These are phyloP conservation scores for Porites cylindrica DNA, from an alignment of 92 coral and sea anemone genomes.

Conservation along the genomic window DNA sequence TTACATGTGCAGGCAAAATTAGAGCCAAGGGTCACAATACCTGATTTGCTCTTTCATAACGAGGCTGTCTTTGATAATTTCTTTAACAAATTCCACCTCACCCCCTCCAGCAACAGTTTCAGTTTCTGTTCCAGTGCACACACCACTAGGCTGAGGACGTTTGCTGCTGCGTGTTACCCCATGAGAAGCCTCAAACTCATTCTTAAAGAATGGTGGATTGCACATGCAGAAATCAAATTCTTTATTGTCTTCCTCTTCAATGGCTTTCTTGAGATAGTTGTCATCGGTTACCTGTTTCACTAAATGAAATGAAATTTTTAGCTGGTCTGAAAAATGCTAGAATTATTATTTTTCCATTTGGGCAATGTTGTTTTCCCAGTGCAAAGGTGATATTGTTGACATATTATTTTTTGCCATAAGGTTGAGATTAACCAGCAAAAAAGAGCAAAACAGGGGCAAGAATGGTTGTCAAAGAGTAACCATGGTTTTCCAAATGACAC, in stretches of 20 bases:
- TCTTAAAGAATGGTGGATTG: constrained; percentile 95
- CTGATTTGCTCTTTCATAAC: constrained; percentile 76
- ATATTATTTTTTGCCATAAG: too few species aligned
- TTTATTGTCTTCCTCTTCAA: constrained; percentile 51
- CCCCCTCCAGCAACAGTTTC: constrained; percentile 98
- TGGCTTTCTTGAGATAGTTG: constrained; percentile 64
- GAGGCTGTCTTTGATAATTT: constrained; percentile 90
- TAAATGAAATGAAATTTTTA: constrained; percentile 8
- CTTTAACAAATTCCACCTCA: constrained; percentile 95
- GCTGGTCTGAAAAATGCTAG: too few species aligned
- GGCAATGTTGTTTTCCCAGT: too few species aligned
- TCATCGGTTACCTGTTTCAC: constrained; percentile 79
- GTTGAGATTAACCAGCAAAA: too few species aligned
- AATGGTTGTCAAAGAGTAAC: too few species aligned
- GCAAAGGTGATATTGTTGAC: too few species aligned
- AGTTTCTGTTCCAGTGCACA: constrained; percentile 89
- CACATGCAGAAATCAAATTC: constrained; percentile 93
- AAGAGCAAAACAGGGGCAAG: too few species aligned
- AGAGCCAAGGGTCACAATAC: constrained; percentile 31
- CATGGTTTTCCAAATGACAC: too few species aligned
- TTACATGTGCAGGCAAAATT: too few species aligned
- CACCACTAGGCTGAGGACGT: constrained; percentile 89
- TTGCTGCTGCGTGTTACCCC: constrained; percentile 86
- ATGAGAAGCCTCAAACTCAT: constrained; percentile 83
- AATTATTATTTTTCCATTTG: too few species aligned